phyloP scores from a whole-genome alignment of 2,888 invertebrate species.

The Ophion obscuratus region DNA sequence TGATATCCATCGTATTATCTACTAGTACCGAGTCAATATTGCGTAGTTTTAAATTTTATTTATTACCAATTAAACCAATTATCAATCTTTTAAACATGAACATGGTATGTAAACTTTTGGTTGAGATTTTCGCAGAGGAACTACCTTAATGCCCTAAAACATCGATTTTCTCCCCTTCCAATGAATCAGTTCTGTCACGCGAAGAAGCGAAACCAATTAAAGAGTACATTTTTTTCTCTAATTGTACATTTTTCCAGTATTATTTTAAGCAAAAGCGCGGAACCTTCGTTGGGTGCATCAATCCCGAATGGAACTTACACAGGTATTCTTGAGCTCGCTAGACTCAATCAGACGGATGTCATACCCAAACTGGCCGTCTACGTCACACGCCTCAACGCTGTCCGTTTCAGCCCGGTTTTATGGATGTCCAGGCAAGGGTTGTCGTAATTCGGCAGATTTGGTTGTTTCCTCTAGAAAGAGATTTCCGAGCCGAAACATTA shows the following conservation, averaged over 20 bases:
- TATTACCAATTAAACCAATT: too few species aligned
- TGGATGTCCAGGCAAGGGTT: constrained; percentile 63
- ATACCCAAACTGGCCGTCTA: constrained; percentile 60
- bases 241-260: constrained; percentile 34
- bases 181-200: too few species aligned
- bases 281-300: not conserved
- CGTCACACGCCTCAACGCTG: not conserved
- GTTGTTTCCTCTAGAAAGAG: not conserved
- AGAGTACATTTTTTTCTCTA: too few species aligned
- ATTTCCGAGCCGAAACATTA: not conserved
- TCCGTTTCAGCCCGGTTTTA: constrained; percentile 63
- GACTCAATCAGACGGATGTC: constrained; percentile 59
- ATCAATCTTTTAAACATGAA: too few species aligned
- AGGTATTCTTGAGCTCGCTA: constrained; percentile 60
- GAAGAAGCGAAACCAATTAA: too few species aligned
- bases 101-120: too few species aligned
- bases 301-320: constrained; percentile 46
- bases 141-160: too few species aligned
- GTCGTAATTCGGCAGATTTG: not conserved
- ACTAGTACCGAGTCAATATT: too few species aligned
- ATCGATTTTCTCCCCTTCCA: too few species aligned
- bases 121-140: too few species aligned
- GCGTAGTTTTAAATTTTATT: too few species aligned
- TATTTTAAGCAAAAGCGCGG: not conserved
- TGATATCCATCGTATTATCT: too few species aligned